Evolutionary conservation across 2,888 invertebrate species (phyloP), one percentile per base, ranked within the genome.

Genomic region (Ichneumoninae sp.): DNA sequence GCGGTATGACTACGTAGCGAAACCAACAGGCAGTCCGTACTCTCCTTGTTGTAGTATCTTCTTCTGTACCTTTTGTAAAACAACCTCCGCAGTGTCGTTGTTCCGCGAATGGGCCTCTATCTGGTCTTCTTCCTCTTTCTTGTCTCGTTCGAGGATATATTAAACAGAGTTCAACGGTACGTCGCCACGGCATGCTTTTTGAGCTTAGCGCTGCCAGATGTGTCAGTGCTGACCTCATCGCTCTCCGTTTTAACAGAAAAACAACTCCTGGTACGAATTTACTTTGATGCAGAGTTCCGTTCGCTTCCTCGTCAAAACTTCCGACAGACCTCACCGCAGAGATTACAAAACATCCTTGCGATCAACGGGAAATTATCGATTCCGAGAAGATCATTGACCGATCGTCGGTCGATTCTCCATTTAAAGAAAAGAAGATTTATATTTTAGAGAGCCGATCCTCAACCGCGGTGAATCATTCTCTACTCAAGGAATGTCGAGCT

Each of bases 291-390:
- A 26, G 26, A 57, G 10, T 57, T 33, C 50, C 52, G 22, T 70
- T 62, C 54, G 66, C 71, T 80, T 71, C 60, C 19, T 70, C 47
- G n/a, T 54, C 54, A 33, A 69, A 70, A 78, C 57, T 78, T 40
- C 50, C 44, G 44, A 36, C 10, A 69, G 30, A 36, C 13, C 30
- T n/a, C 44, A 36, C 30, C 33, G 69, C 57, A 10, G 30, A 13
- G 13, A 40, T 62, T 50, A 10, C 19, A 19, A 19, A 50, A 52
- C 62, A 50, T 74, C 22, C n/a, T 33, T 33, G 16, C 40, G 65
- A 47, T 50, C 62, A 22, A 3, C 33, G 6, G 16, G 0, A 50
- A 13, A 19, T 62, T 19, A 52, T 65, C 5, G 40, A 50, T 22
- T 19, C 50, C 50, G 26, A n/a, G n/a, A 62, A 62, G 7, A 60